These are phyloP conservation scores for Ecdyonurus torrentis DNA, from an alignment of 2,888 invertebrate species.

Conservation along the genomic window DNA sequence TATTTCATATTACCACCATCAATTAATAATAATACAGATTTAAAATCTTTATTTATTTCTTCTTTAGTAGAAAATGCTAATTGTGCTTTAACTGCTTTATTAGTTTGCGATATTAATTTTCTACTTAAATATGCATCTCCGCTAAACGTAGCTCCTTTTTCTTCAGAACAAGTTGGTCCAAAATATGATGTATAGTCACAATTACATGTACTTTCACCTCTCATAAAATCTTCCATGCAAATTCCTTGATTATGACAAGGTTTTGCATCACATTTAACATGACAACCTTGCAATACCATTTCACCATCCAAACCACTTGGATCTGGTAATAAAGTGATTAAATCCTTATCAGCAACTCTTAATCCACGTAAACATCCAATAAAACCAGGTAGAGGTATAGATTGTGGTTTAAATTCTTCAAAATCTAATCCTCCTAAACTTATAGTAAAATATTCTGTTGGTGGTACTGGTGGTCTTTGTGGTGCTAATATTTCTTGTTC, in stretches of 20 bases:
- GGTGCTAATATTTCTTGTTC: conserved; percentile 73
- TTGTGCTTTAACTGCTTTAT: conserved; percentile 48
- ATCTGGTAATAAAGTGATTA: background rate
- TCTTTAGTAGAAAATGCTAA: conserved; percentile 75
- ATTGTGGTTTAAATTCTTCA: conserved; percentile 20
- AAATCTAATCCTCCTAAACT: conserved; percentile 75
- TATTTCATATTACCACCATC: background rate
- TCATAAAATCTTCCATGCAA: conserved; percentile 76
- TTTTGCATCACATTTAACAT: conserved; percentile 74
- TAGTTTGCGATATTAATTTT: conserved; percentile 5
- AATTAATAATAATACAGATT: background rate
- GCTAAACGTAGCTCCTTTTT: conserved; percentile 78
- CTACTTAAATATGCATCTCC: conserved; percentile 49
- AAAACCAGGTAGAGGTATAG: conserved; percentile 49
- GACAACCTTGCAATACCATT: conserved; percentile 55
- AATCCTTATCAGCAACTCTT: conserved; percentile 47
- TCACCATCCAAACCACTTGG: background rate
- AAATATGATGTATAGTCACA: conserved; percentile 82
- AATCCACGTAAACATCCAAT: conserved; percentile 77
- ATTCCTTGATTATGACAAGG: conserved; percentile 79
- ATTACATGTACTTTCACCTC: conserved; percentile 71
- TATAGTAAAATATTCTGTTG: conserved; percentile 71
- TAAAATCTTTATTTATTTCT: conserved; percentile 12
- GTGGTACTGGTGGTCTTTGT: conserved; percentile 74
- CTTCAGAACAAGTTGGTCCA: conserved; percentile 73